Evolutionary conservation across 2,888 invertebrate genomes (phyloP).

Genomic region (Scaptomyza tumidula): DNA sequence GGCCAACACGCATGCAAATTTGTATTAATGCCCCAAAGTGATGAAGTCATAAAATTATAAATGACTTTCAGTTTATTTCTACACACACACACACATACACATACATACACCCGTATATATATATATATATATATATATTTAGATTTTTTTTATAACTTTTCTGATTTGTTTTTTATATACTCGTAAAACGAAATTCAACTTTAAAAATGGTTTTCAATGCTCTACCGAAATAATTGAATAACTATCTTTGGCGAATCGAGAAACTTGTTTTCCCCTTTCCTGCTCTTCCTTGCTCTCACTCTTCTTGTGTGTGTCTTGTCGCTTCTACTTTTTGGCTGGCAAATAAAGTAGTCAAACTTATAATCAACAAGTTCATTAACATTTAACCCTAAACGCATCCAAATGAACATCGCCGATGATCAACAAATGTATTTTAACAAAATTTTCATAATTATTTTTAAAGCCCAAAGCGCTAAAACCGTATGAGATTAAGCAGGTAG

Average conservation of each 20-base stretch:
- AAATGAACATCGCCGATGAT: too few species aligned
- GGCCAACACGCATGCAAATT: conserved; percentile 62
- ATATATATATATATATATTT: neutral
- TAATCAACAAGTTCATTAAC: conserved; percentile 83
- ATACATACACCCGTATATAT: too few species aligned
- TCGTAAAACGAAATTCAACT: conserved; percentile 33
- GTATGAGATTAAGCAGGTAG: conserved; percentile 11
- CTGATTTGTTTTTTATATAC: conserved; percentile 19
- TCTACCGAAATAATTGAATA: conserved; percentile 12
- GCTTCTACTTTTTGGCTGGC: conserved; percentile 33
- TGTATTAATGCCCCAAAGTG: conserved; percentile 47
- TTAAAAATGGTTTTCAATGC: conserved; percentile 7
- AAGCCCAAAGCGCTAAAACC: conserved; percentile 39
- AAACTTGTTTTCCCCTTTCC: conserved; percentile 20
- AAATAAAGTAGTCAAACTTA: conserved; percentile 80
- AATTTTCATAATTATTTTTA: conserved; percentile 63
- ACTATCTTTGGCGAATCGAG: conserved; percentile 14
- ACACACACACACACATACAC: too few species aligned
- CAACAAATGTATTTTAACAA: conserved; percentile 52
- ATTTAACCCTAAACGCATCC: conserved; percentile 77
- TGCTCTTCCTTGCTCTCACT: neutral
- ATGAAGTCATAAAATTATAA: conserved; percentile 79
- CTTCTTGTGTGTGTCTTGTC: conserved; percentile 35
- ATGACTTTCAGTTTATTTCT: conserved; percentile 52
- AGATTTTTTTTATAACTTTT: conserved; percentile 13